Evolutionary conservation across 2,797 vertebrate species (phyloP), one percentile per base, ranked within the genome.

Genomic region (Channallabes apus): DNA sequence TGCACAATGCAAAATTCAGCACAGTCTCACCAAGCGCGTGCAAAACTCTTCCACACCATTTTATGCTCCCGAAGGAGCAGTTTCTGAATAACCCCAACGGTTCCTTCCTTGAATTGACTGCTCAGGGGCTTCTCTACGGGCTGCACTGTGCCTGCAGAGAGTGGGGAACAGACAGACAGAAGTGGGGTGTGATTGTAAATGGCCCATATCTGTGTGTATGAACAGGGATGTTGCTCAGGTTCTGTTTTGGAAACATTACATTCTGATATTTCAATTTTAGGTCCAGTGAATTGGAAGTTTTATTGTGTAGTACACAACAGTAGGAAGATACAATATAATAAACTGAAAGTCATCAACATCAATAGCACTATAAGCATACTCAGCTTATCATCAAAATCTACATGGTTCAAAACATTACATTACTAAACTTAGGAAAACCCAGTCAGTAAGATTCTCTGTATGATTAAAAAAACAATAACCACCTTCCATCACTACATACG

Each of bases 401-500:
- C 35, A 71, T 22, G 22, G 24, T 72, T 46, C 15, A 24, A 72
- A 71, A 71, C 35, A 69, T 6, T 24, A 41, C 38, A 41, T 41
- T 41, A 15, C 15, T 29, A 29, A 54, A 18, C 7, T 9, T 17
- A 7, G 2, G 38, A 14, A 72, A n/a, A n/a, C 35, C 6, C 6
- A 9, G n/a, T 46, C 54, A 77, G 6, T 35, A 32, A 32, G 17
- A 77, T 29, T 61, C 14, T 11, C 2, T 35, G 12, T n/a, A 61
- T 58, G 27, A n/a, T 20, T 54, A 32, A 15, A 79, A 86, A 82
- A 38, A 77, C 46, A 46, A 56, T 88, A 51, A 51, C 95, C 93
- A 97, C 97, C 97, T 95, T 97, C 95, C 38, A 97, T 91, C 75
- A 96, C 94, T 85, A 94, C 96, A 11, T 97, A 98, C 71, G 93